Percentiles rank a stretch among this genome's conserved stretches.
phyloP scores from a whole-genome alignment of 1,140 invertebrate genomes.

The Calliopsis andreniformis region DNA sequence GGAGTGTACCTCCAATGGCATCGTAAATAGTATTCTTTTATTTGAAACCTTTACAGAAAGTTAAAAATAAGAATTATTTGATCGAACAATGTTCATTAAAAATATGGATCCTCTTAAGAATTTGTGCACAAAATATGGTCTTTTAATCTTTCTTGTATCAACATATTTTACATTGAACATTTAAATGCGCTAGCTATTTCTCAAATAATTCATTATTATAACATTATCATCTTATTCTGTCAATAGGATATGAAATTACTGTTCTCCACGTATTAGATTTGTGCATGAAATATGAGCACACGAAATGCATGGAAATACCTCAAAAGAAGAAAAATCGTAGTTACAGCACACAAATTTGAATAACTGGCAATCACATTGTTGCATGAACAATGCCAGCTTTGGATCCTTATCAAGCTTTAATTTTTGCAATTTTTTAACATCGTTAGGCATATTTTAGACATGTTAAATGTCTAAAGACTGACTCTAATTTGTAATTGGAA shows the following conservation, averaged over 20 bases:
- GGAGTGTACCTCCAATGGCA: not conserved
- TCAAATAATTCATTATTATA: not conserved
- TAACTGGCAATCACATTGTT: too few relatives aligned
- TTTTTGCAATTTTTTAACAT: not conserved
- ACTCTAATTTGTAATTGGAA: too few relatives aligned
- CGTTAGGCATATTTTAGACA: too few relatives aligned
- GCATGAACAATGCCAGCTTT: not conserved
- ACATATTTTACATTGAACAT: constrained; percentile 6
- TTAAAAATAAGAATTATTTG: not conserved
- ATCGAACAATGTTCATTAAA: constrained; percentile 7
- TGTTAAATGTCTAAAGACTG: too few relatives aligned
- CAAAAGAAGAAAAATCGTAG: not conserved
- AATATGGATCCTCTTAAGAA: constrained; percentile 8
- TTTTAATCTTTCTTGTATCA: constrained; percentile 17
- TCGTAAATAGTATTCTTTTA: not conserved
- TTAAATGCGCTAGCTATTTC: not conserved
- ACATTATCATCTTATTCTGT: not conserved
- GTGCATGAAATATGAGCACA: not conserved
- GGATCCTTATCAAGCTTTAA: not conserved
- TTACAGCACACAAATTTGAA: too few relatives aligned
- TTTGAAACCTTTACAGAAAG: not conserved
- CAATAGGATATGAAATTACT: constrained; percentile 3
- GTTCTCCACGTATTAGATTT: not conserved
- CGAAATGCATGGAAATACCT: not conserved
- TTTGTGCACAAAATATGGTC: constrained; percentile 32